Conservation (phyloP, 2,888 invertebrate species). For the Clistopyga incitator region DNA sequence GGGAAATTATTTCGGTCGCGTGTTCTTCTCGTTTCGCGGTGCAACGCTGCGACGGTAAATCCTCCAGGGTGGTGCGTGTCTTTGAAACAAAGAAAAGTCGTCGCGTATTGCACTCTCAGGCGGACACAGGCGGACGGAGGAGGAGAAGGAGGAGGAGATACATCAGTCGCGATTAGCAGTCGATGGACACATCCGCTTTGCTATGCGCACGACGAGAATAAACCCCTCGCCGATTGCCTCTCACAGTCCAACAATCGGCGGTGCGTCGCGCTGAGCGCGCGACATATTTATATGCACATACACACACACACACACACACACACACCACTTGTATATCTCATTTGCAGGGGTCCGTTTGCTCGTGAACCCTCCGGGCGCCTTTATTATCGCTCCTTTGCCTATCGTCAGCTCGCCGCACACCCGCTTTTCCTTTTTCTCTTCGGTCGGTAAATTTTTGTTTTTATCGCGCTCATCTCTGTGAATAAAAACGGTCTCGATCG, state of each 20-base stretch:
- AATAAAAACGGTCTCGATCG: not conserved
- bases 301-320: too few species aligned
- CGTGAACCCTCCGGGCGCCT: conserved; percentile 28
- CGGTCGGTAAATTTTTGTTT: too few species aligned
- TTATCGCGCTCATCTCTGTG: too few species aligned
- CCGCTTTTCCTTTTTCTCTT: not conserved
- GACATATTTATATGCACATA: too few species aligned
- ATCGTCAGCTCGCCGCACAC: not conserved
- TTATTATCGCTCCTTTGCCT: conserved; percentile 34
- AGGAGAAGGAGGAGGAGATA: conserved; percentile 10
- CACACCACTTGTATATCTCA: conserved; percentile 4
- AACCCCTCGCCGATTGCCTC: not conserved
- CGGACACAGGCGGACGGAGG: not conserved
- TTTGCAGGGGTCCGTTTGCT: not conserved
- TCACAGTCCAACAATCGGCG: conserved; percentile 11
- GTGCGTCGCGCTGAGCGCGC: not conserved
- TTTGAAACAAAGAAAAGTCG: conserved; percentile 26
- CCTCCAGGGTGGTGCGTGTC: not conserved
- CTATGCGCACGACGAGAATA: conserved; percentile 31
- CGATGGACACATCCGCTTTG: conserved; percentile 36
- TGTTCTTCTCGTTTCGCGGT: not conserved
- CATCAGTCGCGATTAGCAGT: conserved; percentile 36
- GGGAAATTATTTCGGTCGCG: not conserved
- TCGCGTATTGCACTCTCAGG: conserved; percentile 17
- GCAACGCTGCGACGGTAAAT: conserved; percentile 4